These are phyloP conservation scores for Aporophyla nigra DNA, from an alignment of 2,888 invertebrate genomes.

Conservation along the genomic window DNA sequence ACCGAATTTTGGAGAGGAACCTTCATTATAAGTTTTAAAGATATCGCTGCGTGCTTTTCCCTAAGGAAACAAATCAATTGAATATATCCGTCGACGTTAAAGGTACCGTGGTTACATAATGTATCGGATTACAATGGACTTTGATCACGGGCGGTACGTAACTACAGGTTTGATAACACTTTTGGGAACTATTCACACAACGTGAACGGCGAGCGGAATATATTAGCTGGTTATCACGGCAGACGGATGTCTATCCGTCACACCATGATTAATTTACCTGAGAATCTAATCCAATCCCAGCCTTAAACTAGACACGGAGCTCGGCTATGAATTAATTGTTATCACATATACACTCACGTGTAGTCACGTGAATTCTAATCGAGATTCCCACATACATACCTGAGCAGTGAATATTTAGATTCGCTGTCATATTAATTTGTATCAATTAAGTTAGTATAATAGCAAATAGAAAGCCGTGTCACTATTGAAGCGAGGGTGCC, in stretches of 20 bases:
- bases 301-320: slow-evolving; percentile 53
- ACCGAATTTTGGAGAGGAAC: slow-evolving; percentile 55
- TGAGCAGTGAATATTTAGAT: slow-evolving; percentile 52
- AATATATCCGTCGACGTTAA: slow-evolving; percentile 39
- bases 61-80: slow-evolving; percentile 64
- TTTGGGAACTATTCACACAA: slow-evolving; percentile 26
- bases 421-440: slow-evolving; percentile 57
- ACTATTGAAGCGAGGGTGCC: slow-evolving; percentile 73
- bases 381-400: slow-evolving; percentile 36
- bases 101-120: slow-evolving; percentile 40
- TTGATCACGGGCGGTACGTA: slow-evolving; percentile 8
- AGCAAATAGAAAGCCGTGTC: slow-evolving; percentile 71
- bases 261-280: slow-evolving; percentile 57
- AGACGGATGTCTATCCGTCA: slow-evolving; percentile 46
- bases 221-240: slow-evolving; percentile 38
- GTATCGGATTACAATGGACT: slow-evolving; percentile 36
- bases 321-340: slow-evolving; percentile 64
- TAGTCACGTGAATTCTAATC: slow-evolving; percentile 4
- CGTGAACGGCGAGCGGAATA: slow-evolving; percentile 28
- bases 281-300: slow-evolving; percentile 57
- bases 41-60: slow-evolving; percentile 63
- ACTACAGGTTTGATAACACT: slow-evolving; percentile 31
- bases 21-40: slow-evolving; percentile 70
- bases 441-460: slow-evolving; percentile 72
- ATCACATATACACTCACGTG: slow-evolving; percentile 30